Base-by-base conservation (phyloP, 2,888 invertebrate genomes). In the Diarsia dahlii region DNA sequence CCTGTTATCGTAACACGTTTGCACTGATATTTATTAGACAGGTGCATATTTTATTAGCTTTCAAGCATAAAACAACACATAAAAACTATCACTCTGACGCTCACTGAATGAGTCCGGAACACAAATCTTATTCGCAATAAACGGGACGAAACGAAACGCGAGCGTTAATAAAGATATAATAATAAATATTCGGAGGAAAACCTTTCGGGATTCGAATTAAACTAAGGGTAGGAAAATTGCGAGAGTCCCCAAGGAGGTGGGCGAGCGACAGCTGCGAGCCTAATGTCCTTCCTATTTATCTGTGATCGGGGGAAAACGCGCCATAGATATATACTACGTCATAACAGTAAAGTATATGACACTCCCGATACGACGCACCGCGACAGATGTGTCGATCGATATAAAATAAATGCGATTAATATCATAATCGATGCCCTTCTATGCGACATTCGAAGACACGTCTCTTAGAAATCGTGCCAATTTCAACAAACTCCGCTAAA, bases 141-240 rank as follows among this genome's bases (percentile, higher is more conserved):
- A 95, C 91, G 90, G 90, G 90, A 92, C 92, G 91, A 91, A 92
- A 92, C 91, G 91, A 91, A 92, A 92, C 89, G 90, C 87, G 90
- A 88, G 92, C 93, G 95, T 95, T 95, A 96, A 96, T 96, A 96
- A 95, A 95, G 95, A 95, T 94, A 95, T 96, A 95, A 95, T 95
- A 96, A 96, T 96, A 96, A 96, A 96, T 96, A 96, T 94, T 89
- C 91, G 84, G 84, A 90, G 93, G 93, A 94, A 94, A 95, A 94
- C 95, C 95, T 95, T 96, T 94, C 92, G 94, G 95, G 95, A 94
- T 93, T 94, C 94, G 95, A 95, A 95, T 96, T 94, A 95, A 95
- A 95, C 92, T 95, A 92, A 95, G 96, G 96, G 96, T 95, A 94
- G 93, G 96, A 95, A 96, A 96, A 96, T 96, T 96, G 95, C 94